Base-by-base conservation (phyloP, 2,888 invertebrate species). In the Phania funesta region DNA sequence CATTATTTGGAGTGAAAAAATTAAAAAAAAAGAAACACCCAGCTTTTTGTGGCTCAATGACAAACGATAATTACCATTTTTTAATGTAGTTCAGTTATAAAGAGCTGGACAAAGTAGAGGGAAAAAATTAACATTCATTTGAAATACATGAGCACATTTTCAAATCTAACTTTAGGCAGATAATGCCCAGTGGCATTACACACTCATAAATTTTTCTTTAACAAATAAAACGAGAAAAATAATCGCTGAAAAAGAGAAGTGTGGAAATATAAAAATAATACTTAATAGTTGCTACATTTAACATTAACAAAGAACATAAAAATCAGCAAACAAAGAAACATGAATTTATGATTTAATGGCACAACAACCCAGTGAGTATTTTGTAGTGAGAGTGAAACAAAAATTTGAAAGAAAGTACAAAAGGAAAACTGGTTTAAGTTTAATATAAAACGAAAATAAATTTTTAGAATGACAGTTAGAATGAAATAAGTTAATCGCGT, bases 51-150 rank as follows among this genome's bases (percentile, higher is more conserved):
- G n/a, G n/a, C n/a, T 16, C 24, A 60, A 81, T 83, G 83, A 84
- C 80, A 81, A 83, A 83, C 80, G 83, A 83, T 83, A 81, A 83
- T 84, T 83, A 83, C 70, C n/a, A 76, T 76, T 75, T 78, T 73
- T 62, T 46, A 35, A 64, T 74, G 52, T 64, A 32, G 11, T 46
- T 24, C 6, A 32, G 44, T 29, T 54, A 75, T 77, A 32, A 35
- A 24, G 9, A 60, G 50, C 16, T 52, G 67, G 26, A 52, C 16
- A 16, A 54, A 44, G 29, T 35, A 26, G 24, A 54, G 41, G 8
- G 50, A 67, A 41, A 68, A 64, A 62, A 48, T 54, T 60, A 50
- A 46, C 44, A 71, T 80, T 65, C 58, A 60, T 65, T 81, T 20
- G 6, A 46, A 54, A 58, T 73, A 46, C 13, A 44, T 46, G 26